Percentiles rank a stretch among this genome's conserved stretches.
Evolutionary conservation across 2,113 vertebrate species (phyloP).

Genomic region (Puffinus mauretanicus): DNA sequence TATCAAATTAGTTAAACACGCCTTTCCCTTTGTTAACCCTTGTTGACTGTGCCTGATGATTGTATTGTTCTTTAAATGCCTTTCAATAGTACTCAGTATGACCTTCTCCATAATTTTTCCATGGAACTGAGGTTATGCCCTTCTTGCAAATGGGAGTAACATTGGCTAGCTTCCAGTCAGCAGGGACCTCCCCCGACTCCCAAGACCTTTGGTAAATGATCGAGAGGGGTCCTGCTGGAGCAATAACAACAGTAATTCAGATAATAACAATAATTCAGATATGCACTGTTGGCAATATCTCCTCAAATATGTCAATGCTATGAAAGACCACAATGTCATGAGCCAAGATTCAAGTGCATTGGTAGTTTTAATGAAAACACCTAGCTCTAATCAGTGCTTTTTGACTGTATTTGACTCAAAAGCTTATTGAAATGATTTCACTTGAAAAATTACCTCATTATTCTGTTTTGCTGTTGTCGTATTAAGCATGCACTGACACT

Average conservation of each 20-base stretch:
- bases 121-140: neutral
- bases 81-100: neutral
- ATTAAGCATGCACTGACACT: neutral
- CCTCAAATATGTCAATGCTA: neutral
- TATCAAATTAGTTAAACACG: neutral
- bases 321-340: neutral
- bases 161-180: neutral
- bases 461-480: neutral
- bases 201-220: neutral
- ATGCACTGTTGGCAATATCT: neutral
- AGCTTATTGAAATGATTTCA: neutral
- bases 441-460: neutral
- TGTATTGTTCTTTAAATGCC: neutral
- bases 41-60: neutral
- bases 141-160: neutral
- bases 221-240: neutral
- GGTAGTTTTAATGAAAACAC: neutral
- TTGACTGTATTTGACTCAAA: neutral
- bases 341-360: neutral
- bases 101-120: neutral
- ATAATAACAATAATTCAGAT: neutral
- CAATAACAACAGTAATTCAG: neutral
- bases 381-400: neutral
- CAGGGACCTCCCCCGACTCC: neutral
- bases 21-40: neutral